Conservation (phyloP, 2,888 invertebrate genomes). For the Ectropis crepuscularia region DNA sequence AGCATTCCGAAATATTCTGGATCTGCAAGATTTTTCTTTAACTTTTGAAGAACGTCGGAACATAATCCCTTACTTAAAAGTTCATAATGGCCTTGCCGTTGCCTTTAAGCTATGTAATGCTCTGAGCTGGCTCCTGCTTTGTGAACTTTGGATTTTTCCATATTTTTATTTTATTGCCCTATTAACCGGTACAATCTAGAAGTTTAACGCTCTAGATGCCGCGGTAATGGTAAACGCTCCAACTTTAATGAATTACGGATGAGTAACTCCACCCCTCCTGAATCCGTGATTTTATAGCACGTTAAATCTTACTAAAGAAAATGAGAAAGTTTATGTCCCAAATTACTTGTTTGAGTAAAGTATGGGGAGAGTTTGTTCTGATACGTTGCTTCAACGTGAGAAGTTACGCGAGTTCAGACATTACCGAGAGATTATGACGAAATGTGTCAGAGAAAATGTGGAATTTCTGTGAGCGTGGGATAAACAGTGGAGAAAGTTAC, state of each 20-base stretch:
- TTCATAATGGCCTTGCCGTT: conserved; percentile 35
- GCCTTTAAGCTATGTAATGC: conserved; percentile 35
- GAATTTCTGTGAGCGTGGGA: conserved; percentile 25
- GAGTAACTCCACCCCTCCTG: conserved; percentile 70
- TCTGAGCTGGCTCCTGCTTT: conserved; percentile 39
- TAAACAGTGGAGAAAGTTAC: conserved; percentile 24
- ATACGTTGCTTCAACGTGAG: conserved; percentile 31
- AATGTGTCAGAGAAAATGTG: conserved; percentile 33
- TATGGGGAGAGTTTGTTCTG: conserved; percentile 34
- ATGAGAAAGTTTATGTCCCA: conserved; percentile 66
- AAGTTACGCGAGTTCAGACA: conserved; percentile 36
- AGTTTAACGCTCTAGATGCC: conserved; percentile 69
- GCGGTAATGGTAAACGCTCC: conserved; percentile 72
- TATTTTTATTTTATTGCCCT: conserved; percentile 75
- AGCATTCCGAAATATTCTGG: conserved; percentile 1
- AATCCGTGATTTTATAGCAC: conserved; percentile 74
- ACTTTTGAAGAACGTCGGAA: conserved; percentile 17
- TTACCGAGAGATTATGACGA: conserved; percentile 34
- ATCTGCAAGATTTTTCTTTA: background rate
- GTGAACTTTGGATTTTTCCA: conserved; percentile 60
- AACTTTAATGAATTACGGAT: conserved; percentile 82
- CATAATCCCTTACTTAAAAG: conserved; percentile 38
- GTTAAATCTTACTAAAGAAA: conserved; percentile 70
- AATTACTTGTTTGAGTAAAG: conserved; percentile 53
- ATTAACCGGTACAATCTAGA: conserved; percentile 67